These are phyloP conservation scores for Kryptopterus vitreolus DNA, from an alignment of 2,797 vertebrate genomes.

Conservation along the genomic window DNA sequence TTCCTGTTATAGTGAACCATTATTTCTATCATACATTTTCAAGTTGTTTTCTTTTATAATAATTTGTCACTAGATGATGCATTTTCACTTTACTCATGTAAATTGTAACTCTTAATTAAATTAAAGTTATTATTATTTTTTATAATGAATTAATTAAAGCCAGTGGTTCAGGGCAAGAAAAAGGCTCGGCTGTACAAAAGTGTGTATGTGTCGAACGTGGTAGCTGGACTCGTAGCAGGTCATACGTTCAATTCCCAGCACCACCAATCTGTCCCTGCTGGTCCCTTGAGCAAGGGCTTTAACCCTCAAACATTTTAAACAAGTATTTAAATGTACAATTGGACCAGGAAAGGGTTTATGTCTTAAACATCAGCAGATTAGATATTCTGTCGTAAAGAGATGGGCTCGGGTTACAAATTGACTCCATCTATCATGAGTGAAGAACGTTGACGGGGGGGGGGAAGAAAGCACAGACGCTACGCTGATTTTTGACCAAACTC, in stretches of 20 bases:
- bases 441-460: constrained; percentile 1
- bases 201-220: background rate
- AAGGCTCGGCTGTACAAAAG: background rate
- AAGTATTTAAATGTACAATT: no score
- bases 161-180: background rate
- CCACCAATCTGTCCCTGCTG: no score
- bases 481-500: constrained; percentile 32
- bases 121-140: background rate
- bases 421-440: background rate
- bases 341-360: background rate
- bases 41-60: no score
- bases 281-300: no score
- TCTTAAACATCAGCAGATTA: constrained; percentile 31
- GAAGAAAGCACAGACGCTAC: constrained; percentile 5
- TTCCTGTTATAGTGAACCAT: no score
- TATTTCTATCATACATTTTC: no score
- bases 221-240: no score
- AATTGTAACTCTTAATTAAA: background rate
- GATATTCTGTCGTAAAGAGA: constrained; percentile 30
- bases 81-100: background rate
- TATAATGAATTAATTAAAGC: background rate
- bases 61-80: no score
- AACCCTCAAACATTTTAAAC: no score
- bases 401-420: constrained; percentile 36
- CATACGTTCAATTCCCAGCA: no score